These are phyloP conservation scores for Drosophila prosaltans DNA, from an alignment of 1,140 invertebrate species.

Conservation along the genomic window DNA sequence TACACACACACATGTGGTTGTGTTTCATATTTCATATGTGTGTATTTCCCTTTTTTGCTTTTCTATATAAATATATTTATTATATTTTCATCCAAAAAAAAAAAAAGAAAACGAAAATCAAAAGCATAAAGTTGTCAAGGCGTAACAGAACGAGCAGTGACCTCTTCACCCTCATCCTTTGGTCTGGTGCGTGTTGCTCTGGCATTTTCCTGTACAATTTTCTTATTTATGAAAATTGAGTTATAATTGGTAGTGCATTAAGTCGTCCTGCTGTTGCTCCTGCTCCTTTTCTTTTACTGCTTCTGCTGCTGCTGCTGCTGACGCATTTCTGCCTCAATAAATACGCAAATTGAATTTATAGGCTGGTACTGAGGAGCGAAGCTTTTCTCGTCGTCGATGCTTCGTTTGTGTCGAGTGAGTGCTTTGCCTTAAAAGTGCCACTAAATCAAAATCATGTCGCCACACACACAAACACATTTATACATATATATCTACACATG, in stretches of 20 bases:
- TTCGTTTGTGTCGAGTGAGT: constrained; percentile 37
- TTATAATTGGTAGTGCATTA: constrained; percentile 82
- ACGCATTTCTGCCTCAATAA: constrained; percentile 80
- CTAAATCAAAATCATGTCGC: constrained; percentile 80
- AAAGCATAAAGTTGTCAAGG: constrained; percentile 80
- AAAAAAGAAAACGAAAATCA: constrained; percentile 37
- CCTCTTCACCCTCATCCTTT: constrained; percentile 1
- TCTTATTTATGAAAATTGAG: constrained; percentile 81
- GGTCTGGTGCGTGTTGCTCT: constrained; percentile 49
- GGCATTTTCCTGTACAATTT: constrained; percentile 40
- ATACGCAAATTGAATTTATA: constrained; percentile 82
- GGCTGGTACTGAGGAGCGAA: constrained; percentile 33
- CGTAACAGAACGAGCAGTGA: constrained; percentile 38
- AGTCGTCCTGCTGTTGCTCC: constrained; percentile 50
- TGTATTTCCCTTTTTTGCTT: background rate
- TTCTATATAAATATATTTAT: constrained; percentile 24
- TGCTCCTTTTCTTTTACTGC: constrained; percentile 59
- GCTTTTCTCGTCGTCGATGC: background rate
- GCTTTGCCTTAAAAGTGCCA: constrained; percentile 78
- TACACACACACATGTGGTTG: constrained; percentile 76
- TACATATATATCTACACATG: too few species aligned
- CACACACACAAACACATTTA: constrained; percentile 23
- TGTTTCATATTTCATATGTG: constrained; percentile 74
- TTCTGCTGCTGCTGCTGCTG: constrained; percentile 59
- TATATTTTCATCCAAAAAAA: constrained; percentile 33